These are phyloP conservation scores for Lacerta bilineata DNA, from an alignment of 2,797 vertebrate genomes.

Conservation along the genomic window DNA sequence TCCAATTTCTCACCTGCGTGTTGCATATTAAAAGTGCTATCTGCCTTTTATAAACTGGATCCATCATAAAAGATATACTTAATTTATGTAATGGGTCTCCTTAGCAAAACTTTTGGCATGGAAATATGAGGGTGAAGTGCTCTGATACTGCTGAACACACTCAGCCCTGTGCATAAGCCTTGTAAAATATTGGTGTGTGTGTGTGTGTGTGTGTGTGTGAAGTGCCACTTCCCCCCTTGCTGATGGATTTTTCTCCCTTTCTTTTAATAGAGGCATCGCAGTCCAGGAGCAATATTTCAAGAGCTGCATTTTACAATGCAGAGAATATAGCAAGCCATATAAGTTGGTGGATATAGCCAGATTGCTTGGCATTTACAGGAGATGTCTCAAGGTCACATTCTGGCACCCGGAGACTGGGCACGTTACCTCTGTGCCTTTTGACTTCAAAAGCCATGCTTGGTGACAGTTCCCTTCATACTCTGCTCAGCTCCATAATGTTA, in stretches of 20 bases:
- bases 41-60: too few relatives aligned
- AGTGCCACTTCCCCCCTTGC: constrained; percentile 36
- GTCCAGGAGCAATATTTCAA: constrained; percentile 35
- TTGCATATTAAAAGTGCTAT: background rate
- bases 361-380: constrained; percentile 32
- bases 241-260: constrained; percentile 46
- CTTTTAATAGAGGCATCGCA: background rate
- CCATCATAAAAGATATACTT: too few relatives aligned
- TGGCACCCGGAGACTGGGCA: background rate
- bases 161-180: background rate
- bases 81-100: background rate
- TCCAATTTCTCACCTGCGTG: background rate
- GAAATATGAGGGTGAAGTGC: background rate
- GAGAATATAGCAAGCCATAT: constrained; percentile 32
- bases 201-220: background rate
- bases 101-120: background rate
- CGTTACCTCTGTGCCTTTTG: constrained; percentile 55
- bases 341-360: constrained; percentile 20
- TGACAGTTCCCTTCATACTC: constrained; percentile 39
- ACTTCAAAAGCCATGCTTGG: constrained; percentile 47
- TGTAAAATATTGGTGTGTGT: background rate
- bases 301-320: constrained; percentile 38
- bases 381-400: constrained; percentile 64
- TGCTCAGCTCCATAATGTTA: constrained; percentile 60
- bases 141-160: too few relatives aligned